phyloP scores from a whole-genome alignment of 2,888 invertebrate genomes.

The Acanthopleura granulata region DNA sequence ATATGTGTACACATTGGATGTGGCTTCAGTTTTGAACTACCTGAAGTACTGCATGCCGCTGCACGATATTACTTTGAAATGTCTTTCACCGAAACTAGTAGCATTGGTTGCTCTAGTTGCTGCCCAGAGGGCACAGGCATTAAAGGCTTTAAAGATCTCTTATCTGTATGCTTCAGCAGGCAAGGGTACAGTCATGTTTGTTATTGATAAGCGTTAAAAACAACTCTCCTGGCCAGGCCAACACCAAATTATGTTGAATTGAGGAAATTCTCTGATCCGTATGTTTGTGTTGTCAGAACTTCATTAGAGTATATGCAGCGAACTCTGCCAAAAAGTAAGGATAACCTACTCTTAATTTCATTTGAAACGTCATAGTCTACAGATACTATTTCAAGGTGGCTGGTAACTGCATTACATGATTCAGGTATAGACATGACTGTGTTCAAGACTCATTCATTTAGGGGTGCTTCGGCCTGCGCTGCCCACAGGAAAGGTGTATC shows the following conservation, averaged over 20 bases:
- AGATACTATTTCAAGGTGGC: conserved; percentile 25
- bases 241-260: background rate
- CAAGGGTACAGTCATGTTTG: conserved; percentile 5
- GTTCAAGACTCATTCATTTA: conserved; percentile 25
- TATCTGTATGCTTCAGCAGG: background rate
- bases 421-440: conserved; percentile 7
- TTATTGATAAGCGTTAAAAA: conserved; percentile 3
- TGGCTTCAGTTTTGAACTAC: conserved; percentile 22
- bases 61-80: conserved; percentile 22
- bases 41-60: conserved; percentile 13
- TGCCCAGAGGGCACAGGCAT: conserved; percentile 21
- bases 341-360: conserved; percentile 17
- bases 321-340: background rate
- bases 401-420: background rate
- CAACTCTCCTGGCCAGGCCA: background rate
- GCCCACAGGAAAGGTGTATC: conserved; percentile 16
- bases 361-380: conserved; percentile 19
- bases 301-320: conserved; percentile 19
- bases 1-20: conserved; percentile 25
- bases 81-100: conserved; percentile 16
- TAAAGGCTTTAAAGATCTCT: conserved; percentile 17
- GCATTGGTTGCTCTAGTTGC: conserved; percentile 4
- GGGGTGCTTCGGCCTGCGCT: conserved; percentile 22
- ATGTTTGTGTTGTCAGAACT: conserved; percentile 21
- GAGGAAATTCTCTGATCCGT: conserved; percentile 1